Percentiles rank a stretch among this genome's conserved stretches.
phyloP scores from a whole-genome alignment of 2,113 vertebrate species.

The Coregonus clupeaformis region DNA sequence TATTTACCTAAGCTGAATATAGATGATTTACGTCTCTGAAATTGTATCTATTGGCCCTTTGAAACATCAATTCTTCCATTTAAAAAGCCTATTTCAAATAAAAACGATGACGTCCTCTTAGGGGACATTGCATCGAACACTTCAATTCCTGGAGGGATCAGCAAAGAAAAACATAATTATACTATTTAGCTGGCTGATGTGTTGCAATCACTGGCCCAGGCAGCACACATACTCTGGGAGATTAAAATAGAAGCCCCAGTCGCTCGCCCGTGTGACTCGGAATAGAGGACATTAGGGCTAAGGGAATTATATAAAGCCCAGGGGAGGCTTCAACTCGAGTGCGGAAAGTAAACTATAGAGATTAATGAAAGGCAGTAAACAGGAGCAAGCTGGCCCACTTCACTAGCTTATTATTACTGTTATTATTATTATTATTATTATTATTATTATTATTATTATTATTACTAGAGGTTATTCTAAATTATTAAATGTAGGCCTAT shows the following conservation, averaged over 20 bases:
- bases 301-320: conserved; percentile 76
- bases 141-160: conserved; percentile 58
- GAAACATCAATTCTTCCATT: conserved; percentile 33
- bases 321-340: conserved; percentile 72
- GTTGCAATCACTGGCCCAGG: conserved; percentile 69
- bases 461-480: background rate
- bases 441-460: conserved; percentile 23
- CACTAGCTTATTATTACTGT: conserved; percentile 26
- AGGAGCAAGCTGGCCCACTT: conserved; percentile 59
- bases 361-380: conserved; percentile 75
- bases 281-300: conserved; percentile 74
- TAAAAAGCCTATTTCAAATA: conserved; percentile 49
- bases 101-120: conserved; percentile 49
- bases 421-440: conserved; percentile 15
- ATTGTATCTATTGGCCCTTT: conserved; percentile 19
- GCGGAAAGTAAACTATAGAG: conserved; percentile 75
- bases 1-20: conserved; percentile 40
- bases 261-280: conserved; percentile 34
- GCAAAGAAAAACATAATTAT: conserved; percentile 70
- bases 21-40: conserved; percentile 27
- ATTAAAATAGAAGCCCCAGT: conserved; percentile 70
- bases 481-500: background rate
- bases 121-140: conserved; percentile 62
- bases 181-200: conserved; percentile 76
- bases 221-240: conserved; percentile 66